Conservation (phyloP, 2,113 vertebrate genomes). For the Tachysurus fulvidraco region DNA sequence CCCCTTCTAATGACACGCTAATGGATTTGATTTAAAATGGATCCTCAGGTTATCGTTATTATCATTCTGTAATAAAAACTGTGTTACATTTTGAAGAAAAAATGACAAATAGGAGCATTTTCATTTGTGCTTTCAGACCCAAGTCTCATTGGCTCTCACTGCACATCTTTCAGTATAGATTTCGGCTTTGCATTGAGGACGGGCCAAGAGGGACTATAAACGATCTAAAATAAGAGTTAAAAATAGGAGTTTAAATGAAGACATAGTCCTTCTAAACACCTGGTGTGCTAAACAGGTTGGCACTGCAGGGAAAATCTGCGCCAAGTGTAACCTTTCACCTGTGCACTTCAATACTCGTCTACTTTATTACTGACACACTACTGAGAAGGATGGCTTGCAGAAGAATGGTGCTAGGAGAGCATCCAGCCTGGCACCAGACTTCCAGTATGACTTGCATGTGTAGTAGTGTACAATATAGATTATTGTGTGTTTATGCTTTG, state of each 20-base stretch:
- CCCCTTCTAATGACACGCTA: no score
- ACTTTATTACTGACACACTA: background rate
- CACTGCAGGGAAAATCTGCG: slow-evolving; percentile 1
- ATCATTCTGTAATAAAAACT: background rate
- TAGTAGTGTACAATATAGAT: background rate
- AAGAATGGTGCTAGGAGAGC: background rate
- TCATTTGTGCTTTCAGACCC: background rate
- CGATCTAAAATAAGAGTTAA: slow-evolving; percentile 4
- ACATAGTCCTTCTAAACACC: slow-evolving; percentile 1
- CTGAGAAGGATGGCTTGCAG: background rate
- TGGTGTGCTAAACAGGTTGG: slow-evolving; percentile 22
- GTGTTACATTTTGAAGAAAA: background rate
- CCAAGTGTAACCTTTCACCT: slow-evolving; percentile 11
- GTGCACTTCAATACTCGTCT: background rate
- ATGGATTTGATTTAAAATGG: background rate
- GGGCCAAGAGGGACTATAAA: slow-evolving; percentile 10
- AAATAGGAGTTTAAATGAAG: slow-evolving; percentile 12
- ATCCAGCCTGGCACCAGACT: background rate
- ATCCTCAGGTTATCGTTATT: background rate
- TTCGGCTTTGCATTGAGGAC: background rate
- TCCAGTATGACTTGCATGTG: background rate
- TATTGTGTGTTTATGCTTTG: background rate
- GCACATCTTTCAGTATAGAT: background rate
- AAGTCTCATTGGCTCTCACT: background rate
- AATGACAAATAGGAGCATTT: background rate